A percentile compares a stretch with the other conserved stretches of the same genome.
Conservation (phyloP, 2,888 invertebrate species). For the Aspidapion aeneum region DNA sequence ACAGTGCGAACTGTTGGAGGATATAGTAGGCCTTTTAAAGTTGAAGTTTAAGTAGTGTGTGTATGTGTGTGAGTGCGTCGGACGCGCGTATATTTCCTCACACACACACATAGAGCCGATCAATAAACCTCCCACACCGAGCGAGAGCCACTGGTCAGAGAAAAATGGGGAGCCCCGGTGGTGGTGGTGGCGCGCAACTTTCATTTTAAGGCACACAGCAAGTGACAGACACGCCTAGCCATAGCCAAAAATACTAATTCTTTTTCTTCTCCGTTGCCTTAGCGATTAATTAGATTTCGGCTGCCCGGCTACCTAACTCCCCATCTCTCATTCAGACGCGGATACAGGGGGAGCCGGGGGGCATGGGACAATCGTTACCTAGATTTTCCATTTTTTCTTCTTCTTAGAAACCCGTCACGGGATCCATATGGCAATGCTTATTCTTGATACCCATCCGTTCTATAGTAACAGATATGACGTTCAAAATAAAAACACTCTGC, state of each 20-base stretch:
- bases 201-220: slow-evolving; percentile 44
- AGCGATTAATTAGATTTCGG: slow-evolving; percentile 30
- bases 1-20: too few species aligned
- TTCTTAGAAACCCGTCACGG: too few species aligned
- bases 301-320: slow-evolving; percentile 24
- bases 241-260: slow-evolving; percentile 40
- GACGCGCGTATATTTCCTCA: slow-evolving; percentile 42
- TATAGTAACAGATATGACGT: too few species aligned
- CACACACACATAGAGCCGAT: slow-evolving; percentile 41
- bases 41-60: slow-evolving; percentile 30
- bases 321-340: slow-evolving; percentile 18
- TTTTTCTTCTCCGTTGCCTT: slow-evolving; percentile 29
- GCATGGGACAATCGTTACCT: too few species aligned
- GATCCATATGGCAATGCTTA: too few species aligned
- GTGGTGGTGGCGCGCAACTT: too few species aligned
- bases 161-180: slow-evolving; percentile 44
- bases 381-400: too few species aligned
- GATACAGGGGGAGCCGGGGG: slow-evolving; percentile 2
- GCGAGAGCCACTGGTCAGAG: slow-evolving; percentile 49
- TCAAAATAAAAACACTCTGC: too few species aligned
- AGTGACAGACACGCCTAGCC: slow-evolving; percentile 48
- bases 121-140: slow-evolving; percentile 48
- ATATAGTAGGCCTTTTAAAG: slow-evolving; percentile 25
- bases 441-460: too few species aligned
- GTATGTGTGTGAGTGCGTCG: slow-evolving; percentile 40